phyloP scores from a whole-genome alignment of 2,113 vertebrate genomes.

The Donacobius atricapilla region DNA sequence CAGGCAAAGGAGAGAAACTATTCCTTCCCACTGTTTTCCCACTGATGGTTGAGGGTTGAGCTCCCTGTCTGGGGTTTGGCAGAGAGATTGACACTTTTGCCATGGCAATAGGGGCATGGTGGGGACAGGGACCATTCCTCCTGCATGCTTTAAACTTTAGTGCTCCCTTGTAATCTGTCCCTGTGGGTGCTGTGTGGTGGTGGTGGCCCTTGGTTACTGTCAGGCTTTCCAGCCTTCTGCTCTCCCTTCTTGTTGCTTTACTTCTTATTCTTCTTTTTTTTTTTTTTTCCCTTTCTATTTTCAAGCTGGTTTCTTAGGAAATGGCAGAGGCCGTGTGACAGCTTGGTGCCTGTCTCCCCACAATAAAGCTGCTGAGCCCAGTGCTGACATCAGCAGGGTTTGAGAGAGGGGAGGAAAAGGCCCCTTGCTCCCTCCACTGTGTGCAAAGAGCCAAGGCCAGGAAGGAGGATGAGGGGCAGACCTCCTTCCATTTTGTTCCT shows the following conservation, averaged over 20 bases:
- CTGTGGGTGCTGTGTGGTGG: neutral
- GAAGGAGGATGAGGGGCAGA: neutral
- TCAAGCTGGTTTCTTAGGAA: neutral
- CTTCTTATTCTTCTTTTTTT: neutral
- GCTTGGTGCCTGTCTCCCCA: neutral
- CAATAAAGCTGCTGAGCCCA: neutral
- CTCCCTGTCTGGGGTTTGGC: neutral
- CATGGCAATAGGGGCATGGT: accelerated
- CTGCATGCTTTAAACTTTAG: neutral
- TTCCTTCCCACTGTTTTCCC: neutral
- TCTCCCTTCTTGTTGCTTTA: neutral
- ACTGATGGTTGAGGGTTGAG: neutral
- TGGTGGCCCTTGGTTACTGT: accelerated
- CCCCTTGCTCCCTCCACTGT: accelerated
- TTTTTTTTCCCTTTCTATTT: neutral
- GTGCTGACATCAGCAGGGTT: neutral
- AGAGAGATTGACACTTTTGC: neutral
- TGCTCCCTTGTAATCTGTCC: neutral
- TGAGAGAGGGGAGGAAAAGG: neutral
- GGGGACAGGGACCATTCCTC: neutral
- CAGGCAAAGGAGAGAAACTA: neutral
- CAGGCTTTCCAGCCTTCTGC: neutral
- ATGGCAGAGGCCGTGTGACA: neutral
- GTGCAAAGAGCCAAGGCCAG: neutral
- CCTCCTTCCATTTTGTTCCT: neutral